Conservation (phyloP, 2,888 invertebrate species). For the Camptogramma bilineatum region DNA sequence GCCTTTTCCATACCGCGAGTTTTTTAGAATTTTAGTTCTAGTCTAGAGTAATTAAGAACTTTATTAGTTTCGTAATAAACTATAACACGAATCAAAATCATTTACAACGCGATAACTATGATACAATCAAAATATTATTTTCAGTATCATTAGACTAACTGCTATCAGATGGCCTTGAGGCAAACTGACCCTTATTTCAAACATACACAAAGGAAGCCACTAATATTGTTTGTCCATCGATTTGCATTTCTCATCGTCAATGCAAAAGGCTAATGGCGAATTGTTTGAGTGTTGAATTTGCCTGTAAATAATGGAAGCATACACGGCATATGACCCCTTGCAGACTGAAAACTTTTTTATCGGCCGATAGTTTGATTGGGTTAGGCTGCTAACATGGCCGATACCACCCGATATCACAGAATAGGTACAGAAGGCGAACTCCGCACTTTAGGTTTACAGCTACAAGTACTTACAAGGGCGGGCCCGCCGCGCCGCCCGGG, state of each 20-base stretch:
- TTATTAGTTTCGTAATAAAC: background rate
- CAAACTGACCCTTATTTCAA: constrained; percentile 19
- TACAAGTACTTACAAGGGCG: too few species aligned
- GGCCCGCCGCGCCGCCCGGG: too few species aligned
- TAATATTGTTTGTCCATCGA: constrained; percentile 32
- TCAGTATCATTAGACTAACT: constrained; percentile 11
- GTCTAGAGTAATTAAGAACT: background rate
- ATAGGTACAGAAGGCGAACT: too few species aligned
- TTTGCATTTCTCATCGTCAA: constrained; percentile 29
- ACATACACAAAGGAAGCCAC: constrained; percentile 27
- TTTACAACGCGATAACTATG: background rate
- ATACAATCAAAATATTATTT: background rate
- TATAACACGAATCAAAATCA: background rate
- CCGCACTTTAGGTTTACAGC: too few species aligned
- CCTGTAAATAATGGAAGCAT: background rate
- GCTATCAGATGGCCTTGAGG: constrained; percentile 24
- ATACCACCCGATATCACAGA: too few species aligned
- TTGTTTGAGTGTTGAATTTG: constrained; percentile 6
- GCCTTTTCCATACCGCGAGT: too few species aligned
- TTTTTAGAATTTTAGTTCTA: too few species aligned
- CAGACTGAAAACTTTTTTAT: too few species aligned
- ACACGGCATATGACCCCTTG: too few species aligned
- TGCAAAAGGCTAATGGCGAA: constrained; percentile 8
- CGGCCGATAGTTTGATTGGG: too few species aligned
- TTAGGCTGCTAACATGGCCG: too few species aligned